These are phyloP conservation scores for Fistularia tabacaria DNA, from an alignment of 2,797 vertebrate species.

Conservation along the genomic window DNA sequence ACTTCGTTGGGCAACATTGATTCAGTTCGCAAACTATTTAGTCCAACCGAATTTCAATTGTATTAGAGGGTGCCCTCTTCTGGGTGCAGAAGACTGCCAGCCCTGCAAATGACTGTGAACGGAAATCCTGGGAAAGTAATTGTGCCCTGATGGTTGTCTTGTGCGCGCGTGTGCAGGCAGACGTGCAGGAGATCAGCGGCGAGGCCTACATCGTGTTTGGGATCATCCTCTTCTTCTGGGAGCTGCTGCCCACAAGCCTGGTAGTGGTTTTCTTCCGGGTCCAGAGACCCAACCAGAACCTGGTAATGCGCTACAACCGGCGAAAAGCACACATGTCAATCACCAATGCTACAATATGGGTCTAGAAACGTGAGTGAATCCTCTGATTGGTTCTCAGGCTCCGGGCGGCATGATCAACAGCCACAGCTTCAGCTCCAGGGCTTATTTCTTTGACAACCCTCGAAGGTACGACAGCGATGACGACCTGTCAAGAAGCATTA, in stretches of 20 bases:
- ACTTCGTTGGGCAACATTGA: too few species aligned
- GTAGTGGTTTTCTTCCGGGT: constrained; percentile 93
- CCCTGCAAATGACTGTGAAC: too few species aligned
- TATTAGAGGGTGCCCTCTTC: too few species aligned
- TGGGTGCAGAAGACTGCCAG: too few species aligned
- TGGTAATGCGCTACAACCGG: constrained; percentile 71
- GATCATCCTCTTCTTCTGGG: constrained; percentile 92
- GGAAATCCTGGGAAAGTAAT: too few species aligned
- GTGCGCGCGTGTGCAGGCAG: constrained; percentile 56
- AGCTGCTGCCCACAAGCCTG: constrained; percentile 88
- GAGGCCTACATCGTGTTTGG: constrained; percentile 89
- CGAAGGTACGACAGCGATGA: constrained; percentile 94
- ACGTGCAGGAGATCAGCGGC: constrained; percentile 76
- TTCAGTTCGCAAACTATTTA: too few species aligned
- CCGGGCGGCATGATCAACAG: constrained; percentile 91
- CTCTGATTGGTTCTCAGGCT: constrained; percentile 52
- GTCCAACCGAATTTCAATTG: too few species aligned
- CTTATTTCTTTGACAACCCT: constrained; percentile 97
- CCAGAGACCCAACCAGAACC: constrained; percentile 86
- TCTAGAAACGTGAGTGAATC: neutral
- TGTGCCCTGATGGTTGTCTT: too few species aligned
- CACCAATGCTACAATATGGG: neutral
- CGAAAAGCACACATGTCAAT: neutral
- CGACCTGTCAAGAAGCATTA: constrained; percentile 84
- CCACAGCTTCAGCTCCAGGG: constrained; percentile 91